Conservation (phyloP, 2,113 vertebrate species). For the Solea solea region DNA sequence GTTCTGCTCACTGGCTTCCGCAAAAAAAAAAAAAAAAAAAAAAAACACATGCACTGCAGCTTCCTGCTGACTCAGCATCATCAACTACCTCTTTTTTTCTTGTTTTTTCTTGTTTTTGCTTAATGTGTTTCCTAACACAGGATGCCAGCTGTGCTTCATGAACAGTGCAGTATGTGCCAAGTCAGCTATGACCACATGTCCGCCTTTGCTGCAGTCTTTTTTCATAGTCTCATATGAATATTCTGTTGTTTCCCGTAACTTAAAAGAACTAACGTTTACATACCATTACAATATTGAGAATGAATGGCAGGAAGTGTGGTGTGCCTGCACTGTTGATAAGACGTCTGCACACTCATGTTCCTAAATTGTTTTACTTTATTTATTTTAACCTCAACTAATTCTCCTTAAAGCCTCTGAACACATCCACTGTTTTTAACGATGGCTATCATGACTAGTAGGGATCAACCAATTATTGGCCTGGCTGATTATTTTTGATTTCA, state of each 20-base stretch:
- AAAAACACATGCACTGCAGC: conserved; percentile 18
- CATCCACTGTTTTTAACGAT: too few relatives aligned
- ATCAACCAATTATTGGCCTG: too few relatives aligned
- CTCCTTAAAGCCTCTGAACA: background rate
- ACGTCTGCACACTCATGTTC: conserved; percentile 5
- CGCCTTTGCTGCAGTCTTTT: background rate
- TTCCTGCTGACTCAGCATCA: conserved; percentile 63
- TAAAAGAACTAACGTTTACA: background rate
- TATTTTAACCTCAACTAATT: background rate
- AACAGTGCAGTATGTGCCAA: conserved; percentile 6
- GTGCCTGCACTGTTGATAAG: conserved; percentile 19
- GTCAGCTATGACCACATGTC: conserved; percentile 25
- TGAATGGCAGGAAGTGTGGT: conserved; percentile 7
- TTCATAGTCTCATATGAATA: too few relatives aligned
- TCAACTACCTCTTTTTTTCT: conserved; percentile 14
- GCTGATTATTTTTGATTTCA: too few relatives aligned
- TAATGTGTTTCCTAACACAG: conserved; percentile 42
- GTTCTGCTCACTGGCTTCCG: conserved; percentile 1
- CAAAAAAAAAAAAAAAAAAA: background rate
- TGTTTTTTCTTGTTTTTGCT: background rate
- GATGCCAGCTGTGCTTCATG: conserved; percentile 44
- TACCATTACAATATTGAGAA: background rate
- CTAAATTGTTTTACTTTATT: background rate
- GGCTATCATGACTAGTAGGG: too few relatives aligned
- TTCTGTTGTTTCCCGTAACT: conserved; percentile 3